Evolutionary conservation across 2,888 invertebrate species (phyloP).

Genomic region (Epirrhoe tristata): DNA sequence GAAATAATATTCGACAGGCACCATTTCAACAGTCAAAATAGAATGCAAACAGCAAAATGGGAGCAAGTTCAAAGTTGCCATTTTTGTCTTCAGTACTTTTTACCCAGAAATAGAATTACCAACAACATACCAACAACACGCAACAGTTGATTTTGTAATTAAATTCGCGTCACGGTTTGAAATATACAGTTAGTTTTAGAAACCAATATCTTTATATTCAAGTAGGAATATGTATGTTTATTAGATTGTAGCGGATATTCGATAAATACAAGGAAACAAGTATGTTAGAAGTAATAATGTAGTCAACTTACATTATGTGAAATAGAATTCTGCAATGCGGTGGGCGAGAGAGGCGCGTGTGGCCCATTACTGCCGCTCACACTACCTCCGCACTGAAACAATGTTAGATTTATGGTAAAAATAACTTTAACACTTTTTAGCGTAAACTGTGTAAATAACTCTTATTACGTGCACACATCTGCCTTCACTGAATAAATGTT

Average conservation of each 20-base stretch:
- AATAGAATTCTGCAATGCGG: conserved; percentile 78
- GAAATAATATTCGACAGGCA: too few relatives aligned
- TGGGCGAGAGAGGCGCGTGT: conserved; percentile 81
- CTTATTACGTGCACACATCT: conserved; percentile 45
- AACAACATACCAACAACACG: neutral
- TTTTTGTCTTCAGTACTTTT: neutral
- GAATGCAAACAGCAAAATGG: neutral
- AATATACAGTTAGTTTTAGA: conserved; percentile 21
- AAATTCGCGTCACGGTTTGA: conserved; percentile 14
- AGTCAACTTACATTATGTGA: conserved; percentile 76
- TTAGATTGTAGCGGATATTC: conserved; percentile 11
- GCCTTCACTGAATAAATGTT: conserved; percentile 51
- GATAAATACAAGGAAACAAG: conserved; percentile 8
- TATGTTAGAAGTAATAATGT: conserved; percentile 15
- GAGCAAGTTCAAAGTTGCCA: neutral
- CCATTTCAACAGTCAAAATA: neutral
- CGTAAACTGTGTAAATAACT: conserved; percentile 46
- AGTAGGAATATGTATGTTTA: conserved; percentile 5
- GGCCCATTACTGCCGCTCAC: conserved; percentile 80
- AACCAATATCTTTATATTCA: neutral
- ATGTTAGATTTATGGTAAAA: conserved; percentile 58
- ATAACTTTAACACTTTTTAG: conserved; percentile 48
- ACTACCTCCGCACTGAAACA: conserved; percentile 76
- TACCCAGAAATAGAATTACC: neutral
- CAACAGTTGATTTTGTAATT: conserved; percentile 18